A percentile compares a stretch with the other conserved stretches of the same genome.
phyloP scores from a whole-genome alignment of 1,140 invertebrate genomes.

The Portunus trituberculatus region DNA sequence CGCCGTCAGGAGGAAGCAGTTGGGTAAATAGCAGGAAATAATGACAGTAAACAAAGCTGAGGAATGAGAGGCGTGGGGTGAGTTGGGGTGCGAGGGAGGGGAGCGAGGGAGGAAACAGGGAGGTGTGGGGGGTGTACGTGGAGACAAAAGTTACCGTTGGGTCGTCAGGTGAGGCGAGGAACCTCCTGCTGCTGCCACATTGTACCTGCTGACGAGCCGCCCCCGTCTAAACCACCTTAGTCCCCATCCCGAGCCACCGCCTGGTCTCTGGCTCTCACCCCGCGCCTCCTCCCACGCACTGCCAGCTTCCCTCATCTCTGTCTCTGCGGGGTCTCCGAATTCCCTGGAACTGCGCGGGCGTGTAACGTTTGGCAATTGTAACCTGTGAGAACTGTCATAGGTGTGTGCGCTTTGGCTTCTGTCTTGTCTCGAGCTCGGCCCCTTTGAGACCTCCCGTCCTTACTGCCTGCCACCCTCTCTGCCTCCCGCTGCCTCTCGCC shows the following conservation, averaged over 20 bases:
- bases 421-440: not conserved
- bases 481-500: not conserved
- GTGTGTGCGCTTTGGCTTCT: not conserved
- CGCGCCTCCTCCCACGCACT: not conserved
- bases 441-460: slow-evolving; percentile 10
- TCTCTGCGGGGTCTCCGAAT: not conserved
- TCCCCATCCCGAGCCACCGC: not conserved
- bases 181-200: slow-evolving; percentile 41
- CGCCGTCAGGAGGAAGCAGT: slow-evolving; percentile 33
- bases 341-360: slow-evolving; percentile 4
- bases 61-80: slow-evolving; percentile 40
- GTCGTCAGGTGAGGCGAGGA: slow-evolving; percentile 8
- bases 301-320: not conserved
- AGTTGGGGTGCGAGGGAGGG: no score
- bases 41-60: slow-evolving; percentile 51
- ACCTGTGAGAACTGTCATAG: slow-evolving; percentile 52
- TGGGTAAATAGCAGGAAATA: slow-evolving; percentile 60
- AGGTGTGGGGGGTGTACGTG: not conserved
- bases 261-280: not conserved
- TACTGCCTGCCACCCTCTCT: not conserved
- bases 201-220: slow-evolving; percentile 40
- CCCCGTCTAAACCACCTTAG: not conserved
- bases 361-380: slow-evolving; percentile 57
- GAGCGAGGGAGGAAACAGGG: slow-evolving; percentile 31
- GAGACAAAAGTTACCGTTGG: slow-evolving; percentile 58